Base-by-base conservation (phyloP, 2,797 vertebrate genomes). In the Picus viridis region DNA sequence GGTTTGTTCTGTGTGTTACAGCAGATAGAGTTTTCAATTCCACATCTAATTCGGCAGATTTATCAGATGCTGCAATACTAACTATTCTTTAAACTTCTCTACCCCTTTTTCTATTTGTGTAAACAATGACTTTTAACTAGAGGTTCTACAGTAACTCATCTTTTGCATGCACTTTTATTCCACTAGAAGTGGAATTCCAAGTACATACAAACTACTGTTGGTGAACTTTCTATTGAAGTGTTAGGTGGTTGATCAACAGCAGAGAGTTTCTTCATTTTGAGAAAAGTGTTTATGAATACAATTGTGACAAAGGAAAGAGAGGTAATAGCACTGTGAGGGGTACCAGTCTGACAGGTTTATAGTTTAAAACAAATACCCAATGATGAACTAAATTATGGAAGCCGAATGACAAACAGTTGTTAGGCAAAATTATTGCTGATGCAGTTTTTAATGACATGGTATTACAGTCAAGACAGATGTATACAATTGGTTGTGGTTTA, bases 91-190 rank as follows among this genome's bases (percentile, higher is more conserved):
- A 79, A 19, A 4, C 19, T 63, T 88, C 54, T 90, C 22, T 76
- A 83, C 20, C 36, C 32, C 16, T 67, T 92, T 91, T 86, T 64
- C 32, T 3, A 51, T 69, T 94, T 78, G 49, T 3, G 14, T 92
- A 64, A 80, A 77, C 56, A 64, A 24, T 53, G 23, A 85, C 74
- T 90, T 86, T 97, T 86, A 83, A 88, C 51, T 72, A 71, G 45
- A 84, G 9, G 57, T 43, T 69, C 81, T 74, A 5, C 62, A 92
- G 59, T 69, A 49, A 62, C 62, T 71, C 19, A 83, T 16, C 30
- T 85, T 84, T 84, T 94, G 7, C 18, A 8, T 39, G 12, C 2
- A 4, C 9, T 81, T 88, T 36, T 36, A 43, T 88, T 73, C 59
- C 16, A 16, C 34, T 83, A 70, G 64, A 85, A 65, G 57, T 17